Evolutionary conservation across 2,797 vertebrate species (phyloP), one percentile per base, ranked within the genome.

Genomic region (Sternotherus odoratus): DNA sequence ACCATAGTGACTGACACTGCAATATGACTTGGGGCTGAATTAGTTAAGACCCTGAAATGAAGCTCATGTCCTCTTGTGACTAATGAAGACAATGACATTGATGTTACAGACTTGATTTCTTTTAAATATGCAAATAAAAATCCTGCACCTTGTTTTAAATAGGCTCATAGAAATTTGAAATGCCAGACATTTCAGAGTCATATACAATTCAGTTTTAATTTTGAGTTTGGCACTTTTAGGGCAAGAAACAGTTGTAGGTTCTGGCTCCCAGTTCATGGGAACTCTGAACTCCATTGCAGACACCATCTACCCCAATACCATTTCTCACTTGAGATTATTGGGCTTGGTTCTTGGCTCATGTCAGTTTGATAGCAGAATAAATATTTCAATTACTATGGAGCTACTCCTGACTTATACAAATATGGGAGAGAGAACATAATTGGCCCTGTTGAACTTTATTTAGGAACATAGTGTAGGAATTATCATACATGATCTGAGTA

Each of bases 21-120:
- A 54, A 19, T 82, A 89, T 66, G 66, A 69, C 87, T 77, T 89
- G 79, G 83, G 36, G 69, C 5, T 63, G 46, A 88, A 72, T 81
- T 86, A 91, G 39, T n/a, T 3, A 46, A 77, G 60, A 2, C 77
- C 79, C 51, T 89, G 50, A 88, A 91, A 77, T 56, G 56, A 77
- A 77, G 28, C 23, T 11, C 0, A 26, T 80, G 46, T 8, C 7
- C 17, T 79, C 15, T 36, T 90, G 53, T 79, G 74, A 83, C 63
- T 63, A 89, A 88, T 78, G 84, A 82, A 91, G 89, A 69, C 10
- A n/a, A 78, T 0, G 46, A 3, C 43, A 63, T 84, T 92, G 69
- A 33, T 79, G 1, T 36, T 30, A 23, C 72, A 36, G 28, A 48
- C 46, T 1, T 0, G 0, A 15, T 77, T 60, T 2, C 36, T 78